Conservation (phyloP, 2,113 vertebrate species). For the Orycteropus afer region DNA sequence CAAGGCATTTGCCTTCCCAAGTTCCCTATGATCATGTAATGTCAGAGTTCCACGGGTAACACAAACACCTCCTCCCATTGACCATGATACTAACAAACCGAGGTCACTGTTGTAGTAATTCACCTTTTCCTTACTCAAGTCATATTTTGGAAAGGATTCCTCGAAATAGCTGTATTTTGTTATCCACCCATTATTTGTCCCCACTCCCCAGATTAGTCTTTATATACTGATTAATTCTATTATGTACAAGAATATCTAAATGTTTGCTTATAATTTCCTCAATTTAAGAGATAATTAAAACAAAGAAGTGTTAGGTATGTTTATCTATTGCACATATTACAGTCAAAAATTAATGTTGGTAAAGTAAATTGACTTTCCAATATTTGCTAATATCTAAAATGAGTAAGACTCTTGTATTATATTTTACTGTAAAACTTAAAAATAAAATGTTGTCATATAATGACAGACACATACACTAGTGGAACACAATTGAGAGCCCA, state of each 20-base stretch:
- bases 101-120: background rate
- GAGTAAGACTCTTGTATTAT: background rate
- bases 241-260: background rate
- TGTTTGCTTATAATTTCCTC: background rate
- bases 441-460: too few species aligned
- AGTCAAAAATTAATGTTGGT: background rate
- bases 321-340: background rate
- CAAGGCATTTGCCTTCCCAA: background rate
- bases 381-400: background rate
- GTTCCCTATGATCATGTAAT: background rate
- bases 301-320: background rate
- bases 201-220: background rate
- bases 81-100: background rate
- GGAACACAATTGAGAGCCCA: too few species aligned
- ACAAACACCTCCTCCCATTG: background rate
- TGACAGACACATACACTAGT: too few species aligned
- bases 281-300: background rate
- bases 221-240: background rate
- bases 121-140: background rate
- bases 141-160: background rate
- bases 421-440: background rate
- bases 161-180: background rate
- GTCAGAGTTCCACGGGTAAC: background rate
- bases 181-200: background rate
- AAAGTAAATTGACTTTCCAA: background rate